Percentiles rank a stretch among this genome's conserved stretches.
Conservation (phyloP, 1,140 invertebrate genomes). For the Rhagoletis pomonella region DNA sequence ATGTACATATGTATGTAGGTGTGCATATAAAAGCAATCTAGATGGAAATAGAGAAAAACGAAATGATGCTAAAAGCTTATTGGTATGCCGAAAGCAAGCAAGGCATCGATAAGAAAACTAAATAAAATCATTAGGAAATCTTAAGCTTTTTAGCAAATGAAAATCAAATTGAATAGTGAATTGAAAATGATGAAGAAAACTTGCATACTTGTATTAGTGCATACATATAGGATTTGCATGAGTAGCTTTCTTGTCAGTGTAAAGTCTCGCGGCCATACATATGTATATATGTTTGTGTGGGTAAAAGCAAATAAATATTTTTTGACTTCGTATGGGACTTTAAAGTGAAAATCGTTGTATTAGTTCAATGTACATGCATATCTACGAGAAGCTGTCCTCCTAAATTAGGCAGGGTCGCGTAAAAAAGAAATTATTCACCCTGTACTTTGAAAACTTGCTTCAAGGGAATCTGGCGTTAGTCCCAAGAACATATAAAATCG, state of each 20-base stretch:
- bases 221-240: conserved; percentile 3
- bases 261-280: too few species aligned
- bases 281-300: background rate
- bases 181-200: conserved; percentile 39
- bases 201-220: background rate
- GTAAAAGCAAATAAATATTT: conserved; percentile 20
- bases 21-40: background rate
- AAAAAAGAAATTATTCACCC: too few species aligned
- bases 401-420: too few species aligned
- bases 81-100: conserved; percentile 21
- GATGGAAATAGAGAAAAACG: background rate
- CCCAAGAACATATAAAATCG: too few species aligned
- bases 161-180: conserved; percentile 56
- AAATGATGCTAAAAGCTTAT: background rate
- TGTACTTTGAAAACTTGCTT: too few species aligned
- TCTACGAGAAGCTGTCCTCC: too few species aligned
- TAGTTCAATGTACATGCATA: background rate
- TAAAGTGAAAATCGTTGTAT: background rate
- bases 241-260: background rate
- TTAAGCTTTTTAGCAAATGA: conserved; percentile 57
- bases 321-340: background rate
- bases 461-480: too few species aligned
- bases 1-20: background rate
- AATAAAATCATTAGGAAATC: conserved; percentile 55
- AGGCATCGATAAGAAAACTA: background rate